A percentile compares a stretch with the other conserved stretches of the same genome.
Conservation (phyloP, 1,140 invertebrate species). For the Fopius arisanus region DNA sequence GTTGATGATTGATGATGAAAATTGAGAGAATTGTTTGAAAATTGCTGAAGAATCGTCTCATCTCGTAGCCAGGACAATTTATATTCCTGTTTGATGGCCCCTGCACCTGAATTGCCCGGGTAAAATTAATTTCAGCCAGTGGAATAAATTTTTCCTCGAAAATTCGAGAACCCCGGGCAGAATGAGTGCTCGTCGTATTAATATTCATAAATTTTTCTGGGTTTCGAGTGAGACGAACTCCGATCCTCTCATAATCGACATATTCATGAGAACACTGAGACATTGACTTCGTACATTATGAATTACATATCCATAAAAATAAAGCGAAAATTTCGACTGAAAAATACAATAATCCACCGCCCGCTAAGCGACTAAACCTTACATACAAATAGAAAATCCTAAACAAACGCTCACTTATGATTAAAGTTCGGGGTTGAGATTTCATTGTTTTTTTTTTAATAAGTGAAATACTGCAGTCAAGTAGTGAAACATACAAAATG, state of each 20-base stretch:
- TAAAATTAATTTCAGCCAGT: no score
- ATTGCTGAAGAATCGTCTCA: no score
- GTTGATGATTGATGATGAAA: no score
- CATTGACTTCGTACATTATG: no score
- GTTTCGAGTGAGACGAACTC: no score
- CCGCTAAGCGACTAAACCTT: constrained; percentile 25
- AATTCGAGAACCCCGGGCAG: background rate
- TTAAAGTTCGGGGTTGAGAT: background rate
- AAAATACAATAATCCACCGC: constrained; percentile 20
- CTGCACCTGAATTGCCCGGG: no score
- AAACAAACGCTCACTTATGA: background rate
- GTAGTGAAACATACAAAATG: background rate
- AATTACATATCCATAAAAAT: background rate
- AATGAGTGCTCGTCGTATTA: no score
- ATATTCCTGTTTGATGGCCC: no score
- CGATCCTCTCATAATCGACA: background rate
- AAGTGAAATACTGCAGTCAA: constrained; percentile 8
- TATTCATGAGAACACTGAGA: background rate
- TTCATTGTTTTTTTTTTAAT: background rate
- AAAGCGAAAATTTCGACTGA: background rate
- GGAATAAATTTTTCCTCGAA: background rate
- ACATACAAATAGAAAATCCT: constrained; percentile 15
- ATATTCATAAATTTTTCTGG: no score
- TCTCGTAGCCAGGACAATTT: no score
- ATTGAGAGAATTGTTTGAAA: no score